A percentile compares a stretch with the other conserved stretches of the same genome.
These are phyloP conservation scores for Galeruca laticollis DNA, from an alignment of 2,888 invertebrate species.

Conservation along the genomic window DNA sequence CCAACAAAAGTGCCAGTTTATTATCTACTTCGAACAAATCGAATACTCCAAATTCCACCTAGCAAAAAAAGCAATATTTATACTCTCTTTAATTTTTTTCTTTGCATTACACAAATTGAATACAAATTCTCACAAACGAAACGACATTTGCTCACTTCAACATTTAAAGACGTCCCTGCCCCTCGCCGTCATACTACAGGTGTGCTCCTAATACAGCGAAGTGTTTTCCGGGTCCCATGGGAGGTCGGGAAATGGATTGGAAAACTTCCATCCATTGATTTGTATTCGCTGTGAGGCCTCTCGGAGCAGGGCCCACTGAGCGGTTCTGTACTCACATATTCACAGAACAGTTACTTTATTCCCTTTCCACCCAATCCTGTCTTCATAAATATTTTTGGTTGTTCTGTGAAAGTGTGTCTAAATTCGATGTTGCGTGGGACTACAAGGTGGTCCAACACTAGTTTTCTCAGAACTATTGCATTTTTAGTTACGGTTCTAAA, in stretches of 20 bases:
- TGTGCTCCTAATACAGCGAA: conserved; percentile 61
- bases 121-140: neutral
- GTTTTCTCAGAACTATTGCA: too few species aligned
- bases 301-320: conserved; percentile 38
- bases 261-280: conserved; percentile 68
- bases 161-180: conserved; percentile 13
- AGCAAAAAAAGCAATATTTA: too few species aligned
- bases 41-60: too few species aligned
- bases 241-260: conserved; percentile 65
- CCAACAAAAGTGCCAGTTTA: too few species aligned
- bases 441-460: neutral
- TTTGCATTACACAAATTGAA: neutral
- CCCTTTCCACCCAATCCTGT: conserved; percentile 33
- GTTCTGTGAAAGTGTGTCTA: conserved; percentile 35
- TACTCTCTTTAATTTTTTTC: neutral
- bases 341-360: conserved; percentile 58
- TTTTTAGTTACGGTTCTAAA: too few species aligned
- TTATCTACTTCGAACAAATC: too few species aligned
- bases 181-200: conserved; percentile 55
- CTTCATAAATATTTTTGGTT: conserved; percentile 33
- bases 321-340: conserved; percentile 61
- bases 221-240: conserved; percentile 56
- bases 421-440: conserved; percentile 3
- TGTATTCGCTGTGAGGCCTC: conserved; percentile 63
- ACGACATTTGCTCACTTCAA: neutral